Conservation (phyloP, 2,113 vertebrate genomes). For the Actinemys pallida region DNA sequence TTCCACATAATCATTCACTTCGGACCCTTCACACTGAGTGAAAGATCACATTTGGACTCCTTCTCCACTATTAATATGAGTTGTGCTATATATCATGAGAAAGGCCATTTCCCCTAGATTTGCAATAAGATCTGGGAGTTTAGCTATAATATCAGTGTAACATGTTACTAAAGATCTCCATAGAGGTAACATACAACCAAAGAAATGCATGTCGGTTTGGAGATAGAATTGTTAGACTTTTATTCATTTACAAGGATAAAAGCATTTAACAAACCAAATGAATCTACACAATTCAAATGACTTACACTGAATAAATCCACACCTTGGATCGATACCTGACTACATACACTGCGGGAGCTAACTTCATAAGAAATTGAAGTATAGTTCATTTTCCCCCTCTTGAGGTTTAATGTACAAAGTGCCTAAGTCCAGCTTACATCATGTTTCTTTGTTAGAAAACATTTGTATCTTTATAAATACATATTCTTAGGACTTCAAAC, state of each 20-base stretch:
- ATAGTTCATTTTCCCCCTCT: neutral
- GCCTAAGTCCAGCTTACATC: neutral
- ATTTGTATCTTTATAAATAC: neutral
- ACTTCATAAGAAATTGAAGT: neutral
- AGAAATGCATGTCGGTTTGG: neutral
- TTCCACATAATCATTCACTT: neutral
- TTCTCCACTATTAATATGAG: neutral
- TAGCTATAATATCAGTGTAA: neutral
- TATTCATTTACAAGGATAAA: neutral
- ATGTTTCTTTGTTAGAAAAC: neutral
- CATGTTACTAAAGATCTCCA: neutral
- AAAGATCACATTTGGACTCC: neutral
- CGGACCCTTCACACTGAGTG: neutral
- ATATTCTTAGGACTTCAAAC: neutral
- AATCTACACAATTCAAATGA: neutral
- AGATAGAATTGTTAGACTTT: neutral
- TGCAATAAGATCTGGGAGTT: neutral
- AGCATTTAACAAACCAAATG: neutral
- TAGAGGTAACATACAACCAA: rapidly evolving
- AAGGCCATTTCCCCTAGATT: neutral
- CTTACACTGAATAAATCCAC: neutral
- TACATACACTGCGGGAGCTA: too few species aligned
- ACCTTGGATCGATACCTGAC: neutral
- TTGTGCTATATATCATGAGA: neutral
- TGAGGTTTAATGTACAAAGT: neutral